phyloP scores from a whole-genome alignment of 2,113 vertebrate genomes.

The Neotoma lepida region DNA sequence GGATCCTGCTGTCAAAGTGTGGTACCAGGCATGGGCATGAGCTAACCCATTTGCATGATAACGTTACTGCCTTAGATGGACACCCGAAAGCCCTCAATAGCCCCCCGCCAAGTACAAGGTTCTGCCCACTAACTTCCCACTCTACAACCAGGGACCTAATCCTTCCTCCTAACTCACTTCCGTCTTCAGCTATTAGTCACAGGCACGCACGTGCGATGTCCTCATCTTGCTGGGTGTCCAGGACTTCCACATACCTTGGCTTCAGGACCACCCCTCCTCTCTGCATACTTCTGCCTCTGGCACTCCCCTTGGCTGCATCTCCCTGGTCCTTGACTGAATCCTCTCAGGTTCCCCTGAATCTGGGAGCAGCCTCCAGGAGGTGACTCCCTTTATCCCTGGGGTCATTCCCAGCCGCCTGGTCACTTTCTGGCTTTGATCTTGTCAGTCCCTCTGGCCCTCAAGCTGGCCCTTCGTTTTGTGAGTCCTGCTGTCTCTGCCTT shows the following conservation, averaged over 20 bases:
- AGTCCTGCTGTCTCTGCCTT: background rate
- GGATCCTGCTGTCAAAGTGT: background rate
- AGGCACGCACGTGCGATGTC: accelerated
- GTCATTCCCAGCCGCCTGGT: background rate
- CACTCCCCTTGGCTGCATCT: background rate
- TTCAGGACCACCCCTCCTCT: background rate
- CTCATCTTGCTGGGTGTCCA: background rate
- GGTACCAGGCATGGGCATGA: background rate
- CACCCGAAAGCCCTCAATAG: no score
- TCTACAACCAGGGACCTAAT: accelerated
- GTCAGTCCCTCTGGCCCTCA: background rate
- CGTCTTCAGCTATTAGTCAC: background rate
- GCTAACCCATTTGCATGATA: background rate
- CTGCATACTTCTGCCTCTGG: background rate
- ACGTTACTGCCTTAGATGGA: background rate
- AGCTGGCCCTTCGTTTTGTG: background rate
- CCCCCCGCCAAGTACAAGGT: no score
- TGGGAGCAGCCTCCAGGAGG: background rate
- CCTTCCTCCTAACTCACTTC: background rate
- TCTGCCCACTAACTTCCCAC: background rate
- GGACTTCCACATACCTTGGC: background rate
- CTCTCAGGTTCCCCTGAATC: background rate
- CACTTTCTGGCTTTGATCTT: background rate
- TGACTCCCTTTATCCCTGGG: background rate
- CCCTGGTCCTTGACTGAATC: background rate